Percentiles rank a stretch among this genome's conserved stretches.
phyloP scores from a whole-genome alignment of 1,140 invertebrate species.

The Drosophila novamexicana region DNA sequence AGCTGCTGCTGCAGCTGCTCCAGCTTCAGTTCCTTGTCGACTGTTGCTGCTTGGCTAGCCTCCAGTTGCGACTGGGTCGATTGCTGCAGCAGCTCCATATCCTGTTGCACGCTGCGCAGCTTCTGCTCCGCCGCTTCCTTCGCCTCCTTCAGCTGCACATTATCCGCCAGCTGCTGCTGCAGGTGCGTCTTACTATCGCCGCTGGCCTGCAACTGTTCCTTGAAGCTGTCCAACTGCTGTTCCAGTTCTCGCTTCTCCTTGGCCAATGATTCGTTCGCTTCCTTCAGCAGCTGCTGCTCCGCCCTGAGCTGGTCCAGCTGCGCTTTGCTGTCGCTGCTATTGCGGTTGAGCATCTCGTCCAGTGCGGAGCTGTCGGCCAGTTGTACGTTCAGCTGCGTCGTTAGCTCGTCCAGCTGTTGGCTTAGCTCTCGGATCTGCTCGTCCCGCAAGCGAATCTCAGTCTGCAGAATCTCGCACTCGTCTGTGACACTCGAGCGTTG shows the following conservation, averaged over 20 bases:
- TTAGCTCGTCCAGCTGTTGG: slow-evolving; percentile 66
- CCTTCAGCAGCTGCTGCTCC: slow-evolving; percentile 31
- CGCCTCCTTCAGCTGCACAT: slow-evolving; percentile 14
- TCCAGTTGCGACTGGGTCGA: neutral
- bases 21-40: slow-evolving; percentile 11
- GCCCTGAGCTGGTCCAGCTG: slow-evolving; percentile 33
- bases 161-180: neutral
- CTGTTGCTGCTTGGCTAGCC: neutral
- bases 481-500: slow-evolving; percentile 59
- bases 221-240: slow-evolving; percentile 75
- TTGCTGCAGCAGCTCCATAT: slow-evolving; percentile 1
- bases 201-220: slow-evolving; percentile 33
- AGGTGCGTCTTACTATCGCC: slow-evolving; percentile 6
- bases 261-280: slow-evolving; percentile 38
- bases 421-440: slow-evolving; percentile 61
- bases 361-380: slow-evolving; percentile 77
- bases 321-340: slow-evolving; percentile 28
- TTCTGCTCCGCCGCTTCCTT: slow-evolving; percentile 10
- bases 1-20: slow-evolving; percentile 41
- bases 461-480: slow-evolving; percentile 66
- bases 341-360: slow-evolving; percentile 73
- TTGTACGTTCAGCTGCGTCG: slow-evolving; percentile 81
- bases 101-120: slow-evolving; percentile 5
- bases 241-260: slow-evolving; percentile 74
- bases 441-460: slow-evolving; percentile 64